A percentile compares a stretch with the other conserved stretches of the same genome.
These are phyloP conservation scores for Dasyurus viverrinus DNA, from an alignment of 2,113 vertebrate species.

Conservation along the genomic window DNA sequence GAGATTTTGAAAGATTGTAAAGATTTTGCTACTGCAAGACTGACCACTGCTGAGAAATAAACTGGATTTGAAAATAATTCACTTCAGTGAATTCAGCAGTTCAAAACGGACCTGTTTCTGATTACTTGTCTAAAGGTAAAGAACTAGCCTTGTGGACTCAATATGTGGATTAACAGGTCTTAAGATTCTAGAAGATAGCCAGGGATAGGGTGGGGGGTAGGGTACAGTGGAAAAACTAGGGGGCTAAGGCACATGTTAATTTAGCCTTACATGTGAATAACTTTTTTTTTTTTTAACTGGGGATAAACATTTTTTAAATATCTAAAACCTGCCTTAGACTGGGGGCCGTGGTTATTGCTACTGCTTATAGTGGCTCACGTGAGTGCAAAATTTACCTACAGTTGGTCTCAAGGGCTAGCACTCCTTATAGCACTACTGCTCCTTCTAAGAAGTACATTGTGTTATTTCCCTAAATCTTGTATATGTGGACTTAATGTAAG, in stretches of 20 bases:
- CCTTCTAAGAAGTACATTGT: slow-evolving; percentile 88
- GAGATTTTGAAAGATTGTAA: background rate
- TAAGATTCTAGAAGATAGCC: background rate
- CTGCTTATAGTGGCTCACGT: slow-evolving; percentile 70
- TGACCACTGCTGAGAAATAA: slow-evolving; percentile 63
- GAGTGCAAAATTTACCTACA: background rate
- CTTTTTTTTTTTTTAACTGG: slow-evolving; percentile 65
- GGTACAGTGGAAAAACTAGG: background rate
- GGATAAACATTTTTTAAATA: slow-evolving; percentile 67
- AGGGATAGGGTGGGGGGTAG: background rate
- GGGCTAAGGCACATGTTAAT: background rate
- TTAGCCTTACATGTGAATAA: slow-evolving; percentile 5
- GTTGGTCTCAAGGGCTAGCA: slow-evolving; percentile 77
- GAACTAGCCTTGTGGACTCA: slow-evolving; percentile 67
- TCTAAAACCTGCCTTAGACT: slow-evolving; percentile 69
- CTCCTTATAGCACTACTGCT: slow-evolving; percentile 86
- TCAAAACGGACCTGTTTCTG: slow-evolving; percentile 51
- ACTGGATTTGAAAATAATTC: background rate
- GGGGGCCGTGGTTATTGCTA: slow-evolving; percentile 74
- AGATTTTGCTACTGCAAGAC: slow-evolving; percentile 65
- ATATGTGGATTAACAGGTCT: background rate
- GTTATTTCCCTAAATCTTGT: slow-evolving; percentile 88
- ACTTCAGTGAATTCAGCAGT: slow-evolving; percentile 47
- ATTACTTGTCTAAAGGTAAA: slow-evolving; percentile 78
- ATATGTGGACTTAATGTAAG: slow-evolving; percentile 83